Evolutionary conservation across 2,797 vertebrate species (phyloP).

Genomic region (Premnoplex brunnescens): DNA sequence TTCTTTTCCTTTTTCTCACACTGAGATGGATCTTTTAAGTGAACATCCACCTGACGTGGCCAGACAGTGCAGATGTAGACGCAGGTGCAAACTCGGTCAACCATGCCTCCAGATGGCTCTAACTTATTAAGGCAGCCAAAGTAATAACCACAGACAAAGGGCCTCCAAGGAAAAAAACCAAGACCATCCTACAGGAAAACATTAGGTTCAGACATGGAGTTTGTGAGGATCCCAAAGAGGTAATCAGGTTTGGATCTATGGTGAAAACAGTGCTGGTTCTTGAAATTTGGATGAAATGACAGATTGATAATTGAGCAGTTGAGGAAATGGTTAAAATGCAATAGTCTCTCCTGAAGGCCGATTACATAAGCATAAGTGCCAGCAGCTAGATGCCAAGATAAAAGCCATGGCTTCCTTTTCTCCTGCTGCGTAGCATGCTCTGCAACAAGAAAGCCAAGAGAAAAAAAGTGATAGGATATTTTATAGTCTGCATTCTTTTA

Average conservation of each 20-base stretch:
- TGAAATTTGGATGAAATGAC: slow-evolving; percentile 17
- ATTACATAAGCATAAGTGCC: slow-evolving; percentile 7
- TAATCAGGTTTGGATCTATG: slow-evolving; percentile 18
- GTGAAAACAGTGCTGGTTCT: slow-evolving; percentile 3
- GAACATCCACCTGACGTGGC: slow-evolving; percentile 64
- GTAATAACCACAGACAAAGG: slow-evolving; percentile 58
- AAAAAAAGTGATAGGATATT: slow-evolving; percentile 1
- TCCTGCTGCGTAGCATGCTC: background rate
- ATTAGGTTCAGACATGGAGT: slow-evolving; percentile 14
- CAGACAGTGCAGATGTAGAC: slow-evolving; percentile 62
- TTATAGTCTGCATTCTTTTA: slow-evolving; percentile 3
- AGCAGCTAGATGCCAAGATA: slow-evolving; percentile 31
- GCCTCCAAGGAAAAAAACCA: background rate
- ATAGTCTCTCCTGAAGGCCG: background rate
- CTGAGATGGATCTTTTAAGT: slow-evolving; percentile 62
- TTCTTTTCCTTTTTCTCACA: slow-evolving; percentile 56
- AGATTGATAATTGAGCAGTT: slow-evolving; percentile 22
- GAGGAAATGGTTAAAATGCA: slow-evolving; percentile 23
- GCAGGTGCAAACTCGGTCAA: slow-evolving; percentile 69
- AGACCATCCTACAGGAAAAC: slow-evolving; percentile 19
- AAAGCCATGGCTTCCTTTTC: slow-evolving; percentile 42
- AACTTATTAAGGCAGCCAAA: slow-evolving; percentile 69
- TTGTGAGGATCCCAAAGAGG: slow-evolving; percentile 28
- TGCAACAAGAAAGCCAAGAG: background rate
- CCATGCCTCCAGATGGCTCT: slow-evolving; percentile 66